Base-by-base conservation (phyloP, 64 coral and sea anemone genomes). In the Porites lutea region DNA sequence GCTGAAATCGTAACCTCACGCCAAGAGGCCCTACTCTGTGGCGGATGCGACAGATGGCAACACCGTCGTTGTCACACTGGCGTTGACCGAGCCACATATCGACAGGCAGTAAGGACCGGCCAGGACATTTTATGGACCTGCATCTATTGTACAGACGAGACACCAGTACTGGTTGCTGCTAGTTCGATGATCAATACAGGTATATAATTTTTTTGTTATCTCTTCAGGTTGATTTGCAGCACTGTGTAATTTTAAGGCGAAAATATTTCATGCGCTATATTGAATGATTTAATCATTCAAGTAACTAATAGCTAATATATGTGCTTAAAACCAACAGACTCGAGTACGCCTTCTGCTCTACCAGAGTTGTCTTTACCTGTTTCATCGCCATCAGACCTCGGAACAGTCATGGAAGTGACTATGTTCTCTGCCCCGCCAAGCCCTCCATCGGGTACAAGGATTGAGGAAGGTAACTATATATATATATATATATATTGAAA, bases 221-320 rank as follows among this genome's bases (percentile, higher is more conserved):
- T 52, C 43, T 54, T 22, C 5, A 13, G 79, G 79, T 54, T 82
- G 48, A 57, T 57, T 57, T 82, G 23, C 51, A 82, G 51, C 44
- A 82, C 79, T 57, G 79, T 60, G 79, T 43, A 57, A 57, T 57
- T 82, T 82, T 82, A 82, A 4, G 3, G 48, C 20, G 48, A 57
- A 82, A 82, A n/a, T n/a, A n/a, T n/a, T n/a, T n/a, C n/a, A n/a
- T n/a, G n/a, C n/a, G n/a, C n/a, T n/a, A n/a, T n/a, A n/a, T n/a
- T n/a, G n/a, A n/a, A n/a, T n/a, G n/a, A n/a, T n/a, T n/a, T n/a
- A n/a, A n/a, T n/a, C n/a, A n/a, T n/a, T n/a, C n/a, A n/a, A n/a
- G n/a, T n/a, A n/a, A n/a, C 83, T 87, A 49, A 87, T 71, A 53
- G 83, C 83, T 87, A 87, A 71, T 71, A 71, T 87, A 87, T 52